Evolutionary conservation across 2,888 invertebrate genomes (phyloP), one percentile per base, ranked within the genome.

Genomic region (Drosophila peninsularis): DNA sequence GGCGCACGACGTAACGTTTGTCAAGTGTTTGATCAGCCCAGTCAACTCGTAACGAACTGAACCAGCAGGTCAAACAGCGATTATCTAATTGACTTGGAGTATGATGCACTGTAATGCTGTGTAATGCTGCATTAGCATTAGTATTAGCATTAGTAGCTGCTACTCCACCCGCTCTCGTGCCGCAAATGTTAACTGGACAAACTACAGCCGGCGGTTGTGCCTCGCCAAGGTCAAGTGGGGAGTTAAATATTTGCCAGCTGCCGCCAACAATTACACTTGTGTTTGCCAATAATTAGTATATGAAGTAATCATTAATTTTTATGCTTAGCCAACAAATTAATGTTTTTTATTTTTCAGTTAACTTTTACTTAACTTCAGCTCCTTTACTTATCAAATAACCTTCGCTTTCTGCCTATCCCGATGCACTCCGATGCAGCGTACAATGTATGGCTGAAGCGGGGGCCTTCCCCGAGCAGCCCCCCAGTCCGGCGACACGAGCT

Each of bases 301-400:
- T 88, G 66, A 80, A 80, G 83, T 88, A 88, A 88, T 85, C 65
- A 69, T 62, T 72, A 71, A 80, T 74, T 89, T 75, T 67, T 71
- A 69, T 85, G 71, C 57, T 83, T 68, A 70, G 62, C 81, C 75
- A 83, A 71, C 81, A 72, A 70, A 66, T 66, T 54, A 71, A 71
- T 69, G 60, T 72, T 83, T 45, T 17, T 19, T 41, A 5, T 6
- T 11, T 41, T 36, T 14, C 6, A 14, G 19, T 3, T 65, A 69
- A 77, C 68, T 71, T 74, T 76, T 77, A 80, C 78, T 54, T 44
- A 50, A 60, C 53, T 53, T 52, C 34, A 58, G 50, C 66, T 81
- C 30, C 63, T 78, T 60, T 54, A 45, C 45, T 56, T 60, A 52
- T 39, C 50, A 66, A 62, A 52, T 34, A 62, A 77, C 70, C 78